These are phyloP conservation scores for Stylophora pistillata DNA, from an alignment of 64 coral and sea anemone species.

Conservation along the genomic window DNA sequence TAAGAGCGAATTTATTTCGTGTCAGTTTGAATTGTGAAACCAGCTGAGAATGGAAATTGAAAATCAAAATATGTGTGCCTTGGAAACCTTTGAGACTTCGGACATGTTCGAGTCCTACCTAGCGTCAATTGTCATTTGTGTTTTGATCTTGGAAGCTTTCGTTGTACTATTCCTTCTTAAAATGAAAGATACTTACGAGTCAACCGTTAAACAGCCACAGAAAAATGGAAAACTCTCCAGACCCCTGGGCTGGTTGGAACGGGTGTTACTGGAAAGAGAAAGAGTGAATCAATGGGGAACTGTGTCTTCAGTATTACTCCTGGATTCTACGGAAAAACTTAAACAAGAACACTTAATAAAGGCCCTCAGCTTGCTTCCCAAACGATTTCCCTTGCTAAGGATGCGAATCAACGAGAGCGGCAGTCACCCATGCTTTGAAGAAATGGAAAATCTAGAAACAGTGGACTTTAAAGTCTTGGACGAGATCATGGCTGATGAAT, in stretches of 20 bases:
- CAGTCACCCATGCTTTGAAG: slow-evolving; percentile 9
- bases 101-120: background rate
- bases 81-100: background rate
- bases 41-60: background rate
- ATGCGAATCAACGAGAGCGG: slow-evolving; percentile 11
- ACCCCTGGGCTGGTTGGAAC: slow-evolving; percentile 1
- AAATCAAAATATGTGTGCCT: background rate
- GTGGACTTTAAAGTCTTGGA: slow-evolving; percentile 29
- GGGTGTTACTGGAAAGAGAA: slow-evolving; percentile 25
- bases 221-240: background rate
- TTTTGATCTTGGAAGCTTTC: background rate
- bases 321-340: slow-evolving; percentile 64
- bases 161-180: background rate
- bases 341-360: slow-evolving; percentile 27
- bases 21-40: background rate
- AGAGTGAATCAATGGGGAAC: slow-evolving; percentile 34
- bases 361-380: slow-evolving; percentile 42
- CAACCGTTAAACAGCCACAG: background rate
- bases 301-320: slow-evolving; percentile 55
- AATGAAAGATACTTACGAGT: background rate
- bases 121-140: background rate
- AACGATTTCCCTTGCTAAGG: slow-evolving; percentile 48
- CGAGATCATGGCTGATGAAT: slow-evolving; percentile 47
- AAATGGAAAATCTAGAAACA: slow-evolving; percentile 55
- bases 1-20: background rate